Conservation (phyloP, 2,888 invertebrate genomes). For the Xestia c-nigrum region DNA sequence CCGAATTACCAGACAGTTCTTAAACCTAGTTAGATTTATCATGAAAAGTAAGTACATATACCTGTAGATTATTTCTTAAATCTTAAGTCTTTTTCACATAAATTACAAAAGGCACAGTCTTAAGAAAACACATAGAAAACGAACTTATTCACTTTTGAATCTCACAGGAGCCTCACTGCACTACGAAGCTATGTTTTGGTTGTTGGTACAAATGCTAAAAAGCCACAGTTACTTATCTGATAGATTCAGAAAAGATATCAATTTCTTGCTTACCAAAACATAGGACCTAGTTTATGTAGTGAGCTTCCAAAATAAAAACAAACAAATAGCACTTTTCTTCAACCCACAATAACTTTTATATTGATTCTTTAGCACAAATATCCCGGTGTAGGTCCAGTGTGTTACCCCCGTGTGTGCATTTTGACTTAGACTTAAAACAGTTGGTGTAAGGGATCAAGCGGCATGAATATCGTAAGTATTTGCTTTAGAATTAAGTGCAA, state of each 20-base stretch:
- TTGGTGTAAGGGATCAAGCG: conserved; percentile 88
- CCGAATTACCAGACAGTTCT: conserved; percentile 23
- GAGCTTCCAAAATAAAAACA: neutral
- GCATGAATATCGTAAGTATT: conserved; percentile 70
- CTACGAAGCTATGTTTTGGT: neutral
- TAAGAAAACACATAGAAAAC: neutral
- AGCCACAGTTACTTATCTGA: neutral
- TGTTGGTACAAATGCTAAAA: neutral
- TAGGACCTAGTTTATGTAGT: neutral
- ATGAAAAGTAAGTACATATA: conserved; percentile 32
- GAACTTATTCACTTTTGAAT: conserved; percentile 8
- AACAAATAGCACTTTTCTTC: conserved; percentile 4
- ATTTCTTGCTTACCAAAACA: neutral
- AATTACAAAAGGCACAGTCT: conserved; percentile 15
- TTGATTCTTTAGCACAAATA: conserved; percentile 83
- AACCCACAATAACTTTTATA: conserved; percentile 11
- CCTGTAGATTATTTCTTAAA: conserved; percentile 14
- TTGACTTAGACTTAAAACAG: conserved; percentile 80
- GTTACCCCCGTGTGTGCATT: conserved; percentile 80
- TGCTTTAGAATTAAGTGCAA: conserved; percentile 64
- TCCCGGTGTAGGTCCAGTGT: conserved; percentile 79
- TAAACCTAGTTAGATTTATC: conserved; percentile 17
- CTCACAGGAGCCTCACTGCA: neutral
- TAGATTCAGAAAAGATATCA: neutral
- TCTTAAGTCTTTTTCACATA: conserved; percentile 20